Evolutionary conservation across 2,888 invertebrate species (phyloP).

Genomic region (Lasioglossum marginatum): DNA sequence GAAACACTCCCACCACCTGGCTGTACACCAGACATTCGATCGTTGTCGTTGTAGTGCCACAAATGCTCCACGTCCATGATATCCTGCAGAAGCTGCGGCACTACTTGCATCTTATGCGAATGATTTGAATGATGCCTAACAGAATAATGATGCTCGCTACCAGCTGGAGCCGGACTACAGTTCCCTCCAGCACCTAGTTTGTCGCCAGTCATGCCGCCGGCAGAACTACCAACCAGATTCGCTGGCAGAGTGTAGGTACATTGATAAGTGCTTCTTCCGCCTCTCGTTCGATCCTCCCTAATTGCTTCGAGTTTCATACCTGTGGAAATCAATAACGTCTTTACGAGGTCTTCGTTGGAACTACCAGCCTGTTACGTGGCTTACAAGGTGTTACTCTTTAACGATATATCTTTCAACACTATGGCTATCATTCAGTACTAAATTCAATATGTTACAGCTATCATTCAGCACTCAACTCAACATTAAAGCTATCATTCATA

Average conservation of each 20-base stretch:
- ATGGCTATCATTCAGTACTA: not conserved
- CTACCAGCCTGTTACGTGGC: not conserved
- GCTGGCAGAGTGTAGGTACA: slow-evolving; percentile 95
- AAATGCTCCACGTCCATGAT: slow-evolving; percentile 98
- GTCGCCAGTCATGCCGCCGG: slow-evolving; percentile 85
- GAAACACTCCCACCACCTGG: slow-evolving; percentile 33
- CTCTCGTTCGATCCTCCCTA: slow-evolving; percentile 96
- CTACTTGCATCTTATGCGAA: slow-evolving; percentile 82
- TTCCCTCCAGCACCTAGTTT: slow-evolving; percentile 79
- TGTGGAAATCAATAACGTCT: not conserved
- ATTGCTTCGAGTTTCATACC: slow-evolving; percentile 98
- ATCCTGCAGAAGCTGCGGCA: slow-evolving; percentile 88
- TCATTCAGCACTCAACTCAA: not conserved
- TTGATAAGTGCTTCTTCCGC: slow-evolving; percentile 98
- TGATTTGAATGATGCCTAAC: slow-evolving; percentile 82
- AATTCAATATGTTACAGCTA: not conserved
- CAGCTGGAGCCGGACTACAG: slow-evolving; percentile 82
- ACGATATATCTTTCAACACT: not conserved
- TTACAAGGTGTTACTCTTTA: not conserved
- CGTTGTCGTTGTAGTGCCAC: slow-evolving; percentile 96
- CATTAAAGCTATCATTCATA: not conserved
- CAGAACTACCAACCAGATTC: slow-evolving; percentile 85
- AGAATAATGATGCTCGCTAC: slow-evolving; percentile 81
- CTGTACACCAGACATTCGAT: slow-evolving; percentile 86
- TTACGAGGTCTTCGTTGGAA: not conserved